Evolutionary conservation across 2,888 invertebrate species (phyloP).

Genomic region (Platycheirus albimanus): DNA sequence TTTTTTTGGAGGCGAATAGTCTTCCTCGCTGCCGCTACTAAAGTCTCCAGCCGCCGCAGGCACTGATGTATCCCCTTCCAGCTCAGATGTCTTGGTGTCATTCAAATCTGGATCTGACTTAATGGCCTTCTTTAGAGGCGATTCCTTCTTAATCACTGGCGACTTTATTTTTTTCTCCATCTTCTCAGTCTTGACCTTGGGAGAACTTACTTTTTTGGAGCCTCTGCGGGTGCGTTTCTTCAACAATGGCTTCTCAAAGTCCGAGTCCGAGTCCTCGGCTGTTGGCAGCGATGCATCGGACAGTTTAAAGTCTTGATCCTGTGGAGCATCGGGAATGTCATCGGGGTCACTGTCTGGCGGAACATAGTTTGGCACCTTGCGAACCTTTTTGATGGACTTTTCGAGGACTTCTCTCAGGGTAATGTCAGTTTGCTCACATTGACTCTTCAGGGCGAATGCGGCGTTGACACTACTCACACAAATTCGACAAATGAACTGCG

Average conservation of each 20-base stretch:
- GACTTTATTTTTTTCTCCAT: slow-evolving; percentile 5
- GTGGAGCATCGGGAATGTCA: slow-evolving; percentile 75
- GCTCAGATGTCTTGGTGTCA: slow-evolving; percentile 50
- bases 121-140: slow-evolving; percentile 44
- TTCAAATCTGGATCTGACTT: slow-evolving; percentile 73
- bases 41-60: slow-evolving; percentile 64
- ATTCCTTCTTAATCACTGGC: slow-evolving; percentile 53
- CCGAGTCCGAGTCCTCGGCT: slow-evolving; percentile 78
- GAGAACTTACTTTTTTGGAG: slow-evolving; percentile 18
- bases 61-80: slow-evolving; percentile 37
- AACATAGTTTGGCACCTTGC: slow-evolving; percentile 78
- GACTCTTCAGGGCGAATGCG: slow-evolving; percentile 81
- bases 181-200: slow-evolving; percentile 11
- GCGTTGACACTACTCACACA: slow-evolving; percentile 81
- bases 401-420: slow-evolving; percentile 81
- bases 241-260: slow-evolving; percentile 75
- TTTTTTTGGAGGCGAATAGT: slow-evolving; percentile 67
- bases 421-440: slow-evolving; percentile 81
- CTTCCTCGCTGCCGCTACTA: slow-evolving; percentile 71
- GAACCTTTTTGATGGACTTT: slow-evolving; percentile 81
- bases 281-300: slow-evolving; percentile 80
- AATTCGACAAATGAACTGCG: slow-evolving; percentile 81
- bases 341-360: slow-evolving; percentile 79
- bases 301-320: slow-evolving; percentile 82
- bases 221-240: slow-evolving; percentile 66